Evolutionary conservation across 2,113 vertebrate species (phyloP).

Genomic region (Ptyas mucosa): DNA sequence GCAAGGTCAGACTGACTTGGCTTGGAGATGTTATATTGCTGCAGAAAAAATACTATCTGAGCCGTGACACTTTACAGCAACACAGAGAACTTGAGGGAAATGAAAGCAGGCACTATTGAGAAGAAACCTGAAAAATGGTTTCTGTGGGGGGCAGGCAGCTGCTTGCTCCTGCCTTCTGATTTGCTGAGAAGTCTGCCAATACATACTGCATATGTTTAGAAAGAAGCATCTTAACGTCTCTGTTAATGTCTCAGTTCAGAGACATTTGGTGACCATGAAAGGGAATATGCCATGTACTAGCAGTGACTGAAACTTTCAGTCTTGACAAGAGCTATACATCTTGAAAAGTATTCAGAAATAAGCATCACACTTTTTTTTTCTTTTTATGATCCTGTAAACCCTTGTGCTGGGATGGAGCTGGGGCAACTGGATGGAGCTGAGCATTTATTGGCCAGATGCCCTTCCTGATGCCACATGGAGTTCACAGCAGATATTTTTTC

Average conservation of each 20-base stretch:
- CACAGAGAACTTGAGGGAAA: background rate
- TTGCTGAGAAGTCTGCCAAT: background rate
- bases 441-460: background rate
- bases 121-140: background rate
- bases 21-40: background rate
- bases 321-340: background rate
- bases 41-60: background rate
- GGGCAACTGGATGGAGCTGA: background rate
- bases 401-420: background rate
- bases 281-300: background rate
- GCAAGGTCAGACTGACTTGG: background rate
- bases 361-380: background rate
- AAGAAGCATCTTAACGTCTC: background rate
- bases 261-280: background rate
- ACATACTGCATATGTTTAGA: background rate
- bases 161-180: background rate
- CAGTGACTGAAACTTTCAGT: background rate
- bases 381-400: background rate
- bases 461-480: background rate
- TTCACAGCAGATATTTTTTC: background rate
- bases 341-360: background rate
- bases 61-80: background rate
- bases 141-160: fast-evolving
- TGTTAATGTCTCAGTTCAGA: background rate
- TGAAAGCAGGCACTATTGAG: background rate